Percentiles rank a stretch among this genome's conserved stretches.
Evolutionary conservation across 2,797 vertebrate genomes (phyloP).

Genomic region (Aplochiton taeniatus): DNA sequence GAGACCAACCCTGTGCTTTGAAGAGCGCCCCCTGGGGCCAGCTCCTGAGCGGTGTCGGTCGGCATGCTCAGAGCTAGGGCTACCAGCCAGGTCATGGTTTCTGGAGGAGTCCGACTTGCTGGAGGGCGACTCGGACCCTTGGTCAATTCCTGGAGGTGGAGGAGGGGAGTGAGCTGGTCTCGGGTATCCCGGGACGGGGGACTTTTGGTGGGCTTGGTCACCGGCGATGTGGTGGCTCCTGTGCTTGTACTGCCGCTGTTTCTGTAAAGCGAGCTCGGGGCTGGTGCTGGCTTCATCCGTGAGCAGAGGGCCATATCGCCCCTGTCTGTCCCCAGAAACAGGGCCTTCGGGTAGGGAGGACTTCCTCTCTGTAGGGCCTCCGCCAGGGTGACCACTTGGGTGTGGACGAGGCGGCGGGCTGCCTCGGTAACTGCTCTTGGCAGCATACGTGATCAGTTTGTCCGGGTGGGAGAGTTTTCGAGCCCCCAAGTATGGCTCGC

Average conservation of each 20-base stretch:
- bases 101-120: slow-evolving; percentile 65
- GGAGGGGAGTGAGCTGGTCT: slow-evolving; percentile 18
- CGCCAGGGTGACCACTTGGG: slow-evolving; percentile 34
- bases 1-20: slow-evolving; percentile 54
- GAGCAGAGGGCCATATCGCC: slow-evolving; percentile 43
- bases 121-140: slow-evolving; percentile 65
- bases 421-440: slow-evolving; percentile 23
- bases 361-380: slow-evolving; percentile 46
- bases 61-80: slow-evolving; percentile 63
- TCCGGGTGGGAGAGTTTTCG: slow-evolving; percentile 47
- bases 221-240: slow-evolving; percentile 35
- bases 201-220: slow-evolving; percentile 26
- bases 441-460: slow-evolving; percentile 48
- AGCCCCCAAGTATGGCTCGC: slow-evolving; percentile 25
- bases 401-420: slow-evolving; percentile 50
- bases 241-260: slow-evolving; percentile 42
- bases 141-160: slow-evolving; percentile 34
- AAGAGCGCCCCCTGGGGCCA: slow-evolving; percentile 16
- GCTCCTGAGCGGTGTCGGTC: slow-evolving; percentile 39
- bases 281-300: slow-evolving; percentile 71
- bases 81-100: slow-evolving; percentile 51
- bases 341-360: slow-evolving; percentile 33
- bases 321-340: slow-evolving; percentile 43
- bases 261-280: slow-evolving; percentile 58
- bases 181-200: slow-evolving; percentile 16